Evolutionary conservation across 2,888 invertebrate species (phyloP).

Genomic region (Lapara coniferarum): DNA sequence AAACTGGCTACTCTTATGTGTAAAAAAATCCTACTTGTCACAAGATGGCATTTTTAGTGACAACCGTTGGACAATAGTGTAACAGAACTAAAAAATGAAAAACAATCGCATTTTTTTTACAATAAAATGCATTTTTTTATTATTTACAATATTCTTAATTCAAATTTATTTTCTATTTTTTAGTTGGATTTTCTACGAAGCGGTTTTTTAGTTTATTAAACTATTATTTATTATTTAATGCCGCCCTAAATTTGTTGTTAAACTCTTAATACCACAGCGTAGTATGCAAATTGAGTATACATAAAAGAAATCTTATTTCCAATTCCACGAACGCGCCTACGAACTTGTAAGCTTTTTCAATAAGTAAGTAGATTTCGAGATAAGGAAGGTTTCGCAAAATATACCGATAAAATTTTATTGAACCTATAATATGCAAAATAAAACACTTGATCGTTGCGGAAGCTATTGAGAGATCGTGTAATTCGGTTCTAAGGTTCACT

Average conservation of each 20-base stretch:
- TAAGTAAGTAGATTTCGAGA: slow-evolving; percentile 48
- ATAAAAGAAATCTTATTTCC: slow-evolving; percentile 32
- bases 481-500: slow-evolving; percentile 42
- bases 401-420: slow-evolving; percentile 56
- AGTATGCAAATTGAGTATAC: slow-evolving; percentile 17
- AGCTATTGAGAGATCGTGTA: slow-evolving; percentile 46
- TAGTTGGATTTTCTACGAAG: no score
- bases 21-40: no score
- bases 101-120: no score
- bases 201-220: no score
- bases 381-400: slow-evolving; percentile 49
- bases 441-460: slow-evolving; percentile 54
- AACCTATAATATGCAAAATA: slow-evolving; percentile 56
- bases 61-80: no score
- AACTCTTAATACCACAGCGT: neutral
- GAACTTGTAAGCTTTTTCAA: slow-evolving; percentile 47
- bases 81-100: no score
- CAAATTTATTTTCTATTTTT: no score
- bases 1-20: no score
- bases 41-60: no score
- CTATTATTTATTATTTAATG: no score
- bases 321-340: slow-evolving; percentile 44
- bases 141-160: no score
- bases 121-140: no score
- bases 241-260: neutral